These are phyloP conservation scores for Hydrotaea cyrtoneurina DNA, from an alignment of 2,888 invertebrate species.

Conservation along the genomic window DNA sequence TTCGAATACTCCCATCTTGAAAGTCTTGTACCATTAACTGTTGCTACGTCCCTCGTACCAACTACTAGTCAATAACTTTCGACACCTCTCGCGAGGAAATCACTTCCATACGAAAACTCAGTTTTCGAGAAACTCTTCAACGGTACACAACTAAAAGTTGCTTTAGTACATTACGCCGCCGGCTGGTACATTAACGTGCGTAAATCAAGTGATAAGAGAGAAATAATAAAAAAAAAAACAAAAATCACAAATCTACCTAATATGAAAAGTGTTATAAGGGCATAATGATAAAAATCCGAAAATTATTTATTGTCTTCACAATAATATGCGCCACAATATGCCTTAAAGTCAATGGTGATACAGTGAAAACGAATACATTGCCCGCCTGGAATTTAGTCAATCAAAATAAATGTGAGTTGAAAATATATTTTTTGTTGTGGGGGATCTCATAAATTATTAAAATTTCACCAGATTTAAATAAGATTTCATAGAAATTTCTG, in stretches of 20 bases:
- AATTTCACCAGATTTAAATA: neutral
- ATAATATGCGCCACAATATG: conserved; percentile 27
- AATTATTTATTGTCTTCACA: neutral
- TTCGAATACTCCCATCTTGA: too few relatives aligned
- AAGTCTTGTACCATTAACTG: neutral
- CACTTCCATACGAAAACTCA: conserved; percentile 5
- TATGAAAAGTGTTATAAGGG: conserved; percentile 26
- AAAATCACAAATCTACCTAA: neutral
- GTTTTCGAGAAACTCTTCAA: conserved; percentile 47
- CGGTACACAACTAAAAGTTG: conserved; percentile 28
- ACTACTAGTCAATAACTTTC: neutral
- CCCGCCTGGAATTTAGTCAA: conserved; percentile 74
- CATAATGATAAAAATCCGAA: conserved; percentile 38
- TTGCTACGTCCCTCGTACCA: neutral
- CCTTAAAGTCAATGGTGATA: conserved; percentile 53
- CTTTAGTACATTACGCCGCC: neutral
- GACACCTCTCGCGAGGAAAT: conserved; percentile 11
- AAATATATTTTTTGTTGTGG: neutral
- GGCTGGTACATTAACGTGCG: neutral
- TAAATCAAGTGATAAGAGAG: conserved; percentile 22
- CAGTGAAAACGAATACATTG: conserved; percentile 72
- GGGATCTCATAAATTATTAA: neutral
- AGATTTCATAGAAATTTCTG: neutral
- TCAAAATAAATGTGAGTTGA: conserved; percentile 72
- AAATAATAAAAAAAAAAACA: neutral